Evolutionary conservation across 2,888 invertebrate genomes (phyloP), one percentile per base, ranked within the genome.

Genomic region (Smittia aterrima): DNA sequence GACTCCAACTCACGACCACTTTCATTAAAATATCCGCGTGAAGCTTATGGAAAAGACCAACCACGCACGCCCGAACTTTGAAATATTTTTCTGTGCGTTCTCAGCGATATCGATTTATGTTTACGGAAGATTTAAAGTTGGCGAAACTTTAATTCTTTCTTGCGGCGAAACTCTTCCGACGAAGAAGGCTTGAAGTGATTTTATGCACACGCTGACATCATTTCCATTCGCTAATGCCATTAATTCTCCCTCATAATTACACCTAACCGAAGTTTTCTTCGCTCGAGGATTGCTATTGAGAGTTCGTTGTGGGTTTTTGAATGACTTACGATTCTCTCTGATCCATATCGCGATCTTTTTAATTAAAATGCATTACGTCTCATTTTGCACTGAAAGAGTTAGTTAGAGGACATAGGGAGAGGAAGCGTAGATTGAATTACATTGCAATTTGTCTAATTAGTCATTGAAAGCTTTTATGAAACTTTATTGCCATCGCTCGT

Each of bases 11-110:
- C 58, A 9, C 22, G n/a, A 22, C 58, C 58, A 47, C 47, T 47
- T 47, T 47, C 47, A 47, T 47, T 47, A n/a, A n/a, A 47, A 47
- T 47, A 47, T 47, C 32, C 32, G 32, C 32, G 32, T n/a, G 38
- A n/a, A 11, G 47, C 11, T 58, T 58, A 58, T 58, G 58, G 58
- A 18, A 58, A 58, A 2, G 18, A 6, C 22, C 58, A 58, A 58
- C 58, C 58, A 58, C 58, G 58, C 58, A 58, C 22, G 22, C 22
- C n/a, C 47, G 47, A 47, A n/a, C n/a, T 47, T 3, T 4, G 11
- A 11, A 47, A 47, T 4, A 47, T 9, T 13, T 47, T 47, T n/a
- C n/a, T n/a, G 47, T 47, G 47, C 47, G 47, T 47, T 16, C n/a
- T 32, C n/a, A n/a, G 11, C 47, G 16, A 2, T 11, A 47, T 47